Percentiles rank a stretch among this genome's conserved stretches.
Conservation (phyloP, 2,113 vertebrate species). For the Dendrocopos noguchii region DNA sequence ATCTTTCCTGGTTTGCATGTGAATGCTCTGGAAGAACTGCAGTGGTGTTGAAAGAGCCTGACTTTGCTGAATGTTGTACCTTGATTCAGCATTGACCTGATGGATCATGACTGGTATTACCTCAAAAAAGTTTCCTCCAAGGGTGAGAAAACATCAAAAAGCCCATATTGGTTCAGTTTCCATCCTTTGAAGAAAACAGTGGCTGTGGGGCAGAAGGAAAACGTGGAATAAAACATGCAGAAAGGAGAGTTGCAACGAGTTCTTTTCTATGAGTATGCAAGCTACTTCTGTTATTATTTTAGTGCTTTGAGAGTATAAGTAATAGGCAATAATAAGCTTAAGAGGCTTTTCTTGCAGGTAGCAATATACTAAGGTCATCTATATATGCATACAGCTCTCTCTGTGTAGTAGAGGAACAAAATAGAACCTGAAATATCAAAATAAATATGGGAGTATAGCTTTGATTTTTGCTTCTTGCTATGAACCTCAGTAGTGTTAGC, state of each 20-base stretch:
- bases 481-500: not conserved
- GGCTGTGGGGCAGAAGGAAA: not conserved
- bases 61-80: not conserved
- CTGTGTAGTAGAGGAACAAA: not conserved
- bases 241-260: not conserved
- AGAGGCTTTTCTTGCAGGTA: not conserved
- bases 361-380: not conserved
- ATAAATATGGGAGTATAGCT: not conserved
- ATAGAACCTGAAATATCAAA: not conserved
- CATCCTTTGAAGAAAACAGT: not conserved
- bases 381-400: not conserved
- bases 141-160: not conserved
- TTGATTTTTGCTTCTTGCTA: conserved; percentile 5
- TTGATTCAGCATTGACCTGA: not conserved
- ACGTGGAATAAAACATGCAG: not conserved
- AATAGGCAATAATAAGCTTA: not conserved
- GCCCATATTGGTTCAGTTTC: not conserved
- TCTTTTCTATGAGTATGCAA: not conserved
- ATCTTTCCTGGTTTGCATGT: not conserved
- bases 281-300: not conserved
- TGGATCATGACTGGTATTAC: not conserved
- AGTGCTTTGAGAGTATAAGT: not conserved
- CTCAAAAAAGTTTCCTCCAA: not conserved
- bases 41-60: not conserved
- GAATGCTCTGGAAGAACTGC: not conserved